These are phyloP conservation scores for Geotrupes spiniger DNA, from an alignment of 2,888 invertebrate genomes.

Conservation along the genomic window DNA sequence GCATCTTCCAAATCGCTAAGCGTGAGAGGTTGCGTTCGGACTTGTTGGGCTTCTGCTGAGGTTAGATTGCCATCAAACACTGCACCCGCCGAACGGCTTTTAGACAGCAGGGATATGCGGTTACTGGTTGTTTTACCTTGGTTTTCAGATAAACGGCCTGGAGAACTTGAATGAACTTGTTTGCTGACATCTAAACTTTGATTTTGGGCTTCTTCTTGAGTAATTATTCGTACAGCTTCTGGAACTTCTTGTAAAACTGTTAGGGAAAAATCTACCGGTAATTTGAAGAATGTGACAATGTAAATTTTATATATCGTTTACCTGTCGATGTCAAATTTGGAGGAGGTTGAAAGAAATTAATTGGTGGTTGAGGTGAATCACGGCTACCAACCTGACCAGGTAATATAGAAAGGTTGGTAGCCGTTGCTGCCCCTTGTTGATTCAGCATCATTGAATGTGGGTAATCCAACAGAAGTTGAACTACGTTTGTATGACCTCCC, in stretches of 20 bases:
- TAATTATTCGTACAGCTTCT: slow-evolving; percentile 57
- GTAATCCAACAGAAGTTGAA: slow-evolving; percentile 91
- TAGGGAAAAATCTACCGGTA: slow-evolving; percentile 20
- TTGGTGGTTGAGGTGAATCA: slow-evolving; percentile 42
- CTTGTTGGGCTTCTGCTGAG: slow-evolving; percentile 58
- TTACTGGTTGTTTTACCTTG: slow-evolving; percentile 39
- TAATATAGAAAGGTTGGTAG: slow-evolving; percentile 44
- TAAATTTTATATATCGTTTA: slow-evolving; percentile 21
- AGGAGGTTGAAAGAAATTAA: slow-evolving; percentile 49
- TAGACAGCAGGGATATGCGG: slow-evolving; percentile 53
- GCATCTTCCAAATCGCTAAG: slow-evolving; percentile 44
- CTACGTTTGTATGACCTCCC: slow-evolving; percentile 95
- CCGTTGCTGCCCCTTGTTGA: slow-evolving; percentile 46
- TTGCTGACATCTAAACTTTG: slow-evolving; percentile 17
- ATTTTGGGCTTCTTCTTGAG: slow-evolving; percentile 51
- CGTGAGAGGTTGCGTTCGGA: slow-evolving; percentile 49
- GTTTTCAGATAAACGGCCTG: slow-evolving; percentile 50
- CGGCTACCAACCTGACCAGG: slow-evolving; percentile 45
- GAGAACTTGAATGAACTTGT: slow-evolving; percentile 37
- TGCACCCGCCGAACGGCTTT: slow-evolving; percentile 53
- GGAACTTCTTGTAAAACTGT: slow-evolving; percentile 59
- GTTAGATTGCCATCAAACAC: slow-evolving; percentile 54
- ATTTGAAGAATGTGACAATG: background rate
- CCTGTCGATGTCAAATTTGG: slow-evolving; percentile 40
- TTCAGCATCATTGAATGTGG: slow-evolving; percentile 80